phyloP scores from a whole-genome alignment of 2,888 invertebrate genomes.

The Hyposoter didymator region DNA sequence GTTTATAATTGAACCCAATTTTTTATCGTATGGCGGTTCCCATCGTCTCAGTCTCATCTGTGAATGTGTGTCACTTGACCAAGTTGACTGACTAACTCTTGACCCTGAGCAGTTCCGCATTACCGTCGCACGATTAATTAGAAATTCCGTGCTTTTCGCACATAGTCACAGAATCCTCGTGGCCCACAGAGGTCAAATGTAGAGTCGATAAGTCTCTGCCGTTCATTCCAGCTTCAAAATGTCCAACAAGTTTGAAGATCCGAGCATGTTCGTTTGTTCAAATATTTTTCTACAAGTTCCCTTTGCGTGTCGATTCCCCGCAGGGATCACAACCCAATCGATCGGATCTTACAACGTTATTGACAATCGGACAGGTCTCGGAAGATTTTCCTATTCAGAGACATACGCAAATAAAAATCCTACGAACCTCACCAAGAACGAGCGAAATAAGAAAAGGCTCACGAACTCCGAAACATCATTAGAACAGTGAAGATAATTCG shows the following conservation, averaged over 20 bases:
- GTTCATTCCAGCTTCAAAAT: slow-evolving; percentile 7
- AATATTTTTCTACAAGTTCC: not conserved
- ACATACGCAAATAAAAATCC: not conserved
- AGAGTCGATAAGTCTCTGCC: slow-evolving; percentile 38
- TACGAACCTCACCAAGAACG: not conserved
- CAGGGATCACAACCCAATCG: not conserved
- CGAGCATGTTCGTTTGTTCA: not conserved
- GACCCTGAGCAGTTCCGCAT: slow-evolving; percentile 11
- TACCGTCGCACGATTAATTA: slow-evolving; percentile 42
- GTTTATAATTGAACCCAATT: not conserved
- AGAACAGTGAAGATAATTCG: too few relatives aligned
- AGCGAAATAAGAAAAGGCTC: not conserved
- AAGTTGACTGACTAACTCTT: not conserved
- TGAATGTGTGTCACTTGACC: slow-evolving; percentile 16
- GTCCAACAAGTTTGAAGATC: not conserved
- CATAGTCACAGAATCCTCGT: slow-evolving; percentile 27
- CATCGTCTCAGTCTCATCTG: too few relatives aligned
- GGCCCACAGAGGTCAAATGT: slow-evolving; percentile 15
- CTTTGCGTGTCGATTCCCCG: not conserved
- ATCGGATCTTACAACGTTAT: not conserved
- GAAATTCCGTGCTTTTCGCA: slow-evolving; percentile 31
- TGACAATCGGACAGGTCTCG: not conserved
- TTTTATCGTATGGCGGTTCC: too few relatives aligned
- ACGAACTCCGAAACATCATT: too few relatives aligned
- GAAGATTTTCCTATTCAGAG: not conserved